Base-by-base conservation (phyloP, 2,797 vertebrate genomes). In the Diplodus sargus region DNA sequence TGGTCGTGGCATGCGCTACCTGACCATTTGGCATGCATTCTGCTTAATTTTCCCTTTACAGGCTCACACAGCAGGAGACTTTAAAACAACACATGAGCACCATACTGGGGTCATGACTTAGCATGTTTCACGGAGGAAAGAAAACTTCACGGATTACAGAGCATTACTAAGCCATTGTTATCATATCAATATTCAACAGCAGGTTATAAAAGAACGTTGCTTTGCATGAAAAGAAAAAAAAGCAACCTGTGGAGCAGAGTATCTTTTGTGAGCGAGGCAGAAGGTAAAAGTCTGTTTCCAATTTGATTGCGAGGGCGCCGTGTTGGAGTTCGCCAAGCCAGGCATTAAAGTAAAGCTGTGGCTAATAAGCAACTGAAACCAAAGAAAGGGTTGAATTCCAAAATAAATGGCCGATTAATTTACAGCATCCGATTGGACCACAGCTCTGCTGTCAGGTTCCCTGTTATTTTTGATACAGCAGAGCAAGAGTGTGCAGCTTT, bases 331-430 rank as follows among this genome's bases (percentile, higher is more conserved):
- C 20, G 66, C 81, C 79, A 74, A 83, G 82, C 70, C 87, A 81
- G 78, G 88, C 86, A 81, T 88, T 81, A 85, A 65, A 74, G 65
- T 76, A 81, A 87, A 87, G 71, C 85, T 90, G 88, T 51, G 71
- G 82, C 85, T 90, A 87, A 91, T 91, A 81, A 92, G 67, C 68
- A 82, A 79, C 28, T 81, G 86, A 90, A 90, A 91, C 88, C 87
- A 76, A 85, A 92, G 84, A 82, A 47, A 79, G 86, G 81, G 49
- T 89, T 79, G 57, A 83, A 81, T 90, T 93, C 91, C 90, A 91
- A 90, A 90, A 91, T 89, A 93, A 94, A 92, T 82, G 76, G 12
- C 16, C 51, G 65, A 89, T 90, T 91, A 74, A 90, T 90, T 89
- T 71, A 85, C 79, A 76, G 84, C 86, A 88, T 87, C 87, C 66